Evolutionary conservation across 2,797 vertebrate species (phyloP).

Genomic region (Pempheris klunzingeri): DNA sequence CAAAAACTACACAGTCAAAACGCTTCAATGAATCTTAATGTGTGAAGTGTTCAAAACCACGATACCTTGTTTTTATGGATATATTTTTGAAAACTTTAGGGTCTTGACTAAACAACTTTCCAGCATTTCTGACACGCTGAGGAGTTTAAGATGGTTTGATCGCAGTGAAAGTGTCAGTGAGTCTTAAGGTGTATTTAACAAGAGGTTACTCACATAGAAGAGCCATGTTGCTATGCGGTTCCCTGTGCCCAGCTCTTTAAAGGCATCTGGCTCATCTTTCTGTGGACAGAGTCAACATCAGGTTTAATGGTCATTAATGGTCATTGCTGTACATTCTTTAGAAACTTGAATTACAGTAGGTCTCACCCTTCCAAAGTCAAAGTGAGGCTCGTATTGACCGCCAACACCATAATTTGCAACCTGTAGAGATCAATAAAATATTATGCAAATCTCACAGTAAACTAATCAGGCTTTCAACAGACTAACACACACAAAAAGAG

Average conservation of each 20-base stretch:
- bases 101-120: background rate
- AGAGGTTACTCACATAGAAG: constrained; percentile 93
- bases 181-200: background rate
- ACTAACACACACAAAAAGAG: background rate
- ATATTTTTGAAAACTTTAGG: background rate
- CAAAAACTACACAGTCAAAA: too few relatives aligned
- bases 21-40: too few relatives aligned
- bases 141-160: background rate
- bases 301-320: constrained; percentile 9
- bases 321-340: background rate
- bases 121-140: background rate
- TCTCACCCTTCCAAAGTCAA: constrained; percentile 91
- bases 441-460: background rate
- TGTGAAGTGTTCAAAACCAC: background rate
- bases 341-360: background rate
- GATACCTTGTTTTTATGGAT: background rate
- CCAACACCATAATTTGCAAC: constrained; percentile 93
- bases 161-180: background rate
- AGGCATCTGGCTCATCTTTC: constrained; percentile 99
- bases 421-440: constrained; percentile 72
- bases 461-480: background rate
- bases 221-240: constrained; percentile 99
- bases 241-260: constrained; percentile 98
- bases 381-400: constrained; percentile 93
- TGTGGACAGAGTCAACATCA: constrained; percentile 73